Base-by-base conservation (phyloP, 2,888 invertebrate species). In the Callinectes sapidus region DNA sequence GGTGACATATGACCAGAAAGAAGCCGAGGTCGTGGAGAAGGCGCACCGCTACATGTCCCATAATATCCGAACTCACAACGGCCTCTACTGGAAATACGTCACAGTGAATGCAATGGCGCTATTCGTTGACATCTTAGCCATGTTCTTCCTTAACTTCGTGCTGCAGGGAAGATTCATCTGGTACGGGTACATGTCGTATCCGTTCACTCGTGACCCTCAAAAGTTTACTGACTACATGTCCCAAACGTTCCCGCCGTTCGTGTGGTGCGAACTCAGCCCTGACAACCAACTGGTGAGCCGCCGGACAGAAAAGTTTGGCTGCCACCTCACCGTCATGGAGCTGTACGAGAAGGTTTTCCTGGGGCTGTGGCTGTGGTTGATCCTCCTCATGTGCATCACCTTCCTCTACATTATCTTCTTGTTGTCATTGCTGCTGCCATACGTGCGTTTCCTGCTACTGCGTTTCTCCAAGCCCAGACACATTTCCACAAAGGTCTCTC, bases 191-290 rank as follows among this genome's bases (percentile, higher is more conserved):
- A 86, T 90, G 42, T 81, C 94, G 1, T 93, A 89, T 71, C 94
- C 94, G 5, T 94, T 94, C 90, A 42, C 89, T 16, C 32, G 94
- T 42, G 92, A 94, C 39, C 93, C 93, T 6, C 39, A 92, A 48
- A 90, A 87, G 8, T 94, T 94, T 91, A 90, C 93, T 5, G 94
- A 94, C 81, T 92, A 93, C 90, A 93, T 94, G 89, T 94, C 94
- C 23, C 93, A 92, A 54, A 94, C 93, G n/a, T 94, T 94, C 87
- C 94, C 94, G 23, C 94, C 94, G 16, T 94, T 94, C 71, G 94
- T 89, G 35, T 85, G 85, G 16, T 94, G 94, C 61, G 93, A 93
- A 54, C 90, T 94, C 28, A 81, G 90, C 39, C 16, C 61, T 1
- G 93, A 86, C 10, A 92, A 94, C 55, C 91, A 94, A 85, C 55